phyloP scores from a whole-genome alignment of 2,888 invertebrate genomes.

The Gastracanthus pulcherrimus region DNA sequence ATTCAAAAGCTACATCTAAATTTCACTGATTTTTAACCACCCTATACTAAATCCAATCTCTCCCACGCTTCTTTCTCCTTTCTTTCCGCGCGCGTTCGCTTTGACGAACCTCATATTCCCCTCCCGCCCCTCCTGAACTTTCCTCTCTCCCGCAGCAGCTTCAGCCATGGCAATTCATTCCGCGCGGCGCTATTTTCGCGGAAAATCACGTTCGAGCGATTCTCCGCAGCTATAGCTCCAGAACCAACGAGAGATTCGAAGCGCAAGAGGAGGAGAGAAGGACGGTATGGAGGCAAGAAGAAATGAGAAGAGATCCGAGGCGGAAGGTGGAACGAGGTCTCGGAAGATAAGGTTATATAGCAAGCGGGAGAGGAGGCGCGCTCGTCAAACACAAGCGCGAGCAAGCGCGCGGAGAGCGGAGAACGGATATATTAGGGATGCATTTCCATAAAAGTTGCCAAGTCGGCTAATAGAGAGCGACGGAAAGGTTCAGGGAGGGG shows the following conservation, averaged over 20 bases:
- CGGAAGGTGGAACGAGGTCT: conserved; percentile 61
- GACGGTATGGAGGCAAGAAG: conserved; percentile 25
- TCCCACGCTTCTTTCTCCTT: neutral
- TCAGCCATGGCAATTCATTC: conserved; percentile 30
- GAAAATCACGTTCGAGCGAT: conserved; percentile 74
- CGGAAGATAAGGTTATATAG: conserved; percentile 72
- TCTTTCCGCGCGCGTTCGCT: too few species aligned
- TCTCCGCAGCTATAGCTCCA: conserved; percentile 54
- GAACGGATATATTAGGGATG: conserved; percentile 76
- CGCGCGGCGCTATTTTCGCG: conserved; percentile 60
- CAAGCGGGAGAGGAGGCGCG: conserved; percentile 70
- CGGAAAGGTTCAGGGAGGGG: too few species aligned
- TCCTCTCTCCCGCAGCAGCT: too few species aligned
- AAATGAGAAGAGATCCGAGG: conserved; percentile 25
- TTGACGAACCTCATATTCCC: conserved; percentile 6
- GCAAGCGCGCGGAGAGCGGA: conserved; percentile 68
- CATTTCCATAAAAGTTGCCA: conserved; percentile 77
- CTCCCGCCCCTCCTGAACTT: too few species aligned
- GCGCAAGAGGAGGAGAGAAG: neutral
- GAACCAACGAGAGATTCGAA: too few species aligned
- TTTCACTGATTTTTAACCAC: too few species aligned
- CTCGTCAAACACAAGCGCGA: conserved; percentile 77
- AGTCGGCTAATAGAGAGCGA: conserved; percentile 62
- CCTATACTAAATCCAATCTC: conserved; percentile 32
- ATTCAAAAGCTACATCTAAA: too few species aligned